Conservation (phyloP, 2,888 invertebrate species). For the Catonia carolina region DNA sequence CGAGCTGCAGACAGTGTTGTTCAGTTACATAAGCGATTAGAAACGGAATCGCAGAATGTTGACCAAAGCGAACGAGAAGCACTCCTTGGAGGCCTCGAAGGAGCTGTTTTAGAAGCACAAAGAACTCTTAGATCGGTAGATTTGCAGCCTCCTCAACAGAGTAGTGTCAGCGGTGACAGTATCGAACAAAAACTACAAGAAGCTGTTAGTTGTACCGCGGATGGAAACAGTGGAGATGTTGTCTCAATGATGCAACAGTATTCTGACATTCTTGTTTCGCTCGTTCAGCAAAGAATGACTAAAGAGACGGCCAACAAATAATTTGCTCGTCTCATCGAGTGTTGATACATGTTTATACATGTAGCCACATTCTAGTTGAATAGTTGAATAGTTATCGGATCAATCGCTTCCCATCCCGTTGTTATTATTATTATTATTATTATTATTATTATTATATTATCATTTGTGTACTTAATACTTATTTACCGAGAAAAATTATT, state of each 20-base stretch:
- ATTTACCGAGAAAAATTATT: too few relatives aligned
- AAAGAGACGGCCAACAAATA: too few relatives aligned
- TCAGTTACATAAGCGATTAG: conserved; percentile 59
- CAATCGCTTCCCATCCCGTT: too few relatives aligned
- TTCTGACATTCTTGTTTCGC: conserved; percentile 52
- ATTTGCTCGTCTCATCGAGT: too few relatives aligned
- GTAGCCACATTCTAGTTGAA: too few relatives aligned
- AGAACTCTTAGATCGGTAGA: conserved; percentile 41
- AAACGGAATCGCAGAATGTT: conserved; percentile 45
- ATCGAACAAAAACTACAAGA: conserved; percentile 40
- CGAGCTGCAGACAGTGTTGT: conserved; percentile 63
- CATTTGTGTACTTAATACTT: too few relatives aligned
- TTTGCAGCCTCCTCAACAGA: not conserved
- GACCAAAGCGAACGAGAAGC: conserved; percentile 38
- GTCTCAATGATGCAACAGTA: conserved; percentile 57
- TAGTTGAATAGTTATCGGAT: too few relatives aligned
- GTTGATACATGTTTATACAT: too few relatives aligned
- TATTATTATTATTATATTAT: too few relatives aligned
- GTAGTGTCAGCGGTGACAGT: not conserved
- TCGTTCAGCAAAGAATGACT: conserved; percentile 55
- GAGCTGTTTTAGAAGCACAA: conserved; percentile 44
- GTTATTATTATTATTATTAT: too few relatives aligned
- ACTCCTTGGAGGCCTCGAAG: conserved; percentile 39
- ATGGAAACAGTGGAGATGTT: conserved; percentile 43
- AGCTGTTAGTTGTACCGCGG: conserved; percentile 12